Evolutionary conservation across 2,113 vertebrate genomes (phyloP).

Genomic region (Pygoscelis adeliae): DNA sequence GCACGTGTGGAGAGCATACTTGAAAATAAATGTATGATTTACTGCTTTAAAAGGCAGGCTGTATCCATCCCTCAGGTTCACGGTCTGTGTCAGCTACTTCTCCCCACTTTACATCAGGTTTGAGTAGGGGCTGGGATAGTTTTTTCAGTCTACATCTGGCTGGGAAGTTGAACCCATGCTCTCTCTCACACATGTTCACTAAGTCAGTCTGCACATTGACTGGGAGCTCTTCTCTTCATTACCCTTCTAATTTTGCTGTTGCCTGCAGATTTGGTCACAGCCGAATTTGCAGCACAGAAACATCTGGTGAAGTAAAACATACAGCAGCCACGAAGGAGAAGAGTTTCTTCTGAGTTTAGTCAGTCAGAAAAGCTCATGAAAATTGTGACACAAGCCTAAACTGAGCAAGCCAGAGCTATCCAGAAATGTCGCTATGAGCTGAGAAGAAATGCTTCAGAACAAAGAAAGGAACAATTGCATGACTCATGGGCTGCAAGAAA

Average conservation of each 20-base stretch:
- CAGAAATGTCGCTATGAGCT: neutral
- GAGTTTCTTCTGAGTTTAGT: neutral
- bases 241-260: neutral
- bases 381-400: neutral
- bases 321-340: neutral
- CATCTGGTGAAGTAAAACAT: constrained; percentile 9
- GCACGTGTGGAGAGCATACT: neutral
- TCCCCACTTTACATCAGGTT: neutral
- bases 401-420: neutral
- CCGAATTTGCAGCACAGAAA: neutral
- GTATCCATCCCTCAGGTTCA: neutral
- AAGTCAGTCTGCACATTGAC: neutral
- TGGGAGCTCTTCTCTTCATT: neutral
- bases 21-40: neutral
- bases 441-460: neutral
- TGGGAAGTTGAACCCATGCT: neutral
- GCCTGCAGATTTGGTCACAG: constrained; percentile 1
- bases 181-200: neutral
- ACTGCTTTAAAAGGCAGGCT: neutral
- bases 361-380: constrained; percentile 3
- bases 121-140: neutral
- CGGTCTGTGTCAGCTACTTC: neutral
- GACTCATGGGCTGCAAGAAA: constrained; percentile 7
- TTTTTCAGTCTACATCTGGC: neutral
- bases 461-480: constrained; percentile 37